Evolutionary conservation across 1,140 invertebrate species (phyloP), one percentile per base, ranked within the genome.

Genomic region (Charaxes varanes): DNA sequence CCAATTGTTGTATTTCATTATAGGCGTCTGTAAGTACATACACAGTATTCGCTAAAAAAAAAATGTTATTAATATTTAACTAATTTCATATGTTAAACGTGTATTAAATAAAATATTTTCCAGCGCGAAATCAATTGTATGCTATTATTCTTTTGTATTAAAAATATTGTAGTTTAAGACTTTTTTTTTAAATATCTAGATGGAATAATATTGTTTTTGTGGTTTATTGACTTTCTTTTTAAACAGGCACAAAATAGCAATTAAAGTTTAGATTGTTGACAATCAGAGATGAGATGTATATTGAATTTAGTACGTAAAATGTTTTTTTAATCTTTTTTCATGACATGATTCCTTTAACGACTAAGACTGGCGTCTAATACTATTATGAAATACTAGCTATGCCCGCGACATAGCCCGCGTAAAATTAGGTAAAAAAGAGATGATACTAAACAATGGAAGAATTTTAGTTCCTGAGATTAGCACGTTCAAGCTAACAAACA

Each of bases 1-100:
- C 48, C 53, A 41, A 57, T 71, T 76, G 69, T 78, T 73, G 66
- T 78, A 66, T 63, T 62, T 62, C 67, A 62, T 58, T 57, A 48
- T 66, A 68, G 46, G 26, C 43, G 50, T 53, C 50, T 53, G 49
- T 57, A 54, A 56, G 56, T 65, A 66, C 63, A 65, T 56, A 45
- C 56, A 44, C 53, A 62, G 60, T 63, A 65, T 66, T 66, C 51
- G 41, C 41, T 60, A 55, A 62, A 41, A n/a, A n/a, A n/a, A n/a
- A n/a, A 38, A 48, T 46, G 47, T 51, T 40, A 48, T 48, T 30
- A 43, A 42, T 52, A 17, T 56, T 31, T 49, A 46, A 53, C 38
- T 40, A n/a, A n/a, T n/a, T 26, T 54, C 41, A 28, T 58, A 38
- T 47, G 31, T 30, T 6, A 17, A 31, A 31, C n/a, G 13, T 31